Evolutionary conservation across 1,140 invertebrate genomes (phyloP).

Genomic region (Marisa cornuarietis): DNA sequence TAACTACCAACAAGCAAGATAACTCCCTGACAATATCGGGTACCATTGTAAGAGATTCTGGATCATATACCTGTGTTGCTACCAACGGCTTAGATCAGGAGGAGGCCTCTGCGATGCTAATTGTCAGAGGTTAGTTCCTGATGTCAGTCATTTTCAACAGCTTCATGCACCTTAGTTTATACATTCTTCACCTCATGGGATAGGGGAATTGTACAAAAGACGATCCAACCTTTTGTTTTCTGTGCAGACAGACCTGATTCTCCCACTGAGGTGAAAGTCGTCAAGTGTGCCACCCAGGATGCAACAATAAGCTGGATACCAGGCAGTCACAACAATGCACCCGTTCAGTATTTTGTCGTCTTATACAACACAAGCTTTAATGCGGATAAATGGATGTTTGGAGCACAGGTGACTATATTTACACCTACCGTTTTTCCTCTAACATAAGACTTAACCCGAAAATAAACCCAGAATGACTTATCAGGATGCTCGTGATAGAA

Average conservation of each 20-base stretch:
- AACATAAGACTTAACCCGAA: too few relatives aligned
- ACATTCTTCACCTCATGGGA: too few relatives aligned
- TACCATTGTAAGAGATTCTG: conserved; percentile 93
- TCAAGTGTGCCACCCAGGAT: conserved; percentile 71
- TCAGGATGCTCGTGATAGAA: too few relatives aligned
- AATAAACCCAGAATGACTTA: too few relatives aligned
- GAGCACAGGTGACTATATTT: conserved; percentile 22
- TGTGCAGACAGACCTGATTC: conserved; percentile 88
- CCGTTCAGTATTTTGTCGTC: conserved; percentile 90
- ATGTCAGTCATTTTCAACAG: too few relatives aligned
- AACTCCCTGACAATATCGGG: conserved; percentile 94
- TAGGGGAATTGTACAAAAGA: too few relatives aligned
- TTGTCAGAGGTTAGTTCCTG: conserved; percentile 79
- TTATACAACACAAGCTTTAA: conserved; percentile 95
- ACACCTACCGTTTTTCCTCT: too few relatives aligned
- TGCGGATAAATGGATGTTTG: conserved; percentile 83
- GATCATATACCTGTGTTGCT: conserved; percentile 95
- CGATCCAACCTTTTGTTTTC: conserved; percentile 30
- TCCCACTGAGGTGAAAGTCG: conserved; percentile 72
- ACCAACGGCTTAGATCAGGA: conserved; percentile 87
- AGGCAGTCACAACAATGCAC: conserved; percentile 86
- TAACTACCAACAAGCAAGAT: conserved; percentile 72
- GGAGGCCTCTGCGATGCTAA: conserved; percentile 84
- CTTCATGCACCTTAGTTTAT: too few relatives aligned
- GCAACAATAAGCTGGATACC: conserved; percentile 80